Conservation (phyloP, 1,140 invertebrate genomes). For the Wasmannia auropunctata region DNA sequence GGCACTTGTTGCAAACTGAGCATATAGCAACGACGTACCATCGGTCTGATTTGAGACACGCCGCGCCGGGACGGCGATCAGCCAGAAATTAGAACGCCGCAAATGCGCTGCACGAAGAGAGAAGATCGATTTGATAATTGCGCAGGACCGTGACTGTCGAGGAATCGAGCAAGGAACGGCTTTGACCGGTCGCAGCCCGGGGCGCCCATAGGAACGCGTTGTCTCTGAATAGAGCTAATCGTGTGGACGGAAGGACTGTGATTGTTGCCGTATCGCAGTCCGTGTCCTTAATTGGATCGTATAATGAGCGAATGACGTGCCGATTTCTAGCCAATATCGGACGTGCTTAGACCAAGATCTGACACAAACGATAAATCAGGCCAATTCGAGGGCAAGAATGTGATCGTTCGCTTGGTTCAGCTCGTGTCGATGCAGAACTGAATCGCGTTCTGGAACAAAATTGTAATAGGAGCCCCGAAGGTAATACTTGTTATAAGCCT, state of each 20-base stretch:
- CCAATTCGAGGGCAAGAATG: slow-evolving; percentile 68
- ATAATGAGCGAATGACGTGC: slow-evolving; percentile 80
- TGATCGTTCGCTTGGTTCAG: slow-evolving; percentile 38
- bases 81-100: slow-evolving; percentile 37
- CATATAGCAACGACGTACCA: background rate
- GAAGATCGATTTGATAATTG: slow-evolving; percentile 74
- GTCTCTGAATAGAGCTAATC: slow-evolving; percentile 84
- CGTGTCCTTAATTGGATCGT: slow-evolving; percentile 82
- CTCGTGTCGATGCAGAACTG: slow-evolving; percentile 25
- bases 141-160: slow-evolving; percentile 80
- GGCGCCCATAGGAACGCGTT: slow-evolving; percentile 82
- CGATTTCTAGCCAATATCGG: slow-evolving; percentile 77
- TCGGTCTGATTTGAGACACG: background rate
- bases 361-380: slow-evolving; percentile 80
- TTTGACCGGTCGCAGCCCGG: slow-evolving; percentile 74
- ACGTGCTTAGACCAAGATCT: slow-evolving; percentile 83
- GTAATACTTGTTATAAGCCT: background rate
- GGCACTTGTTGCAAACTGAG: background rate
- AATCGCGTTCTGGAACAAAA: slow-evolving; percentile 21
- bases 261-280: slow-evolving; percentile 80
- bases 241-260: slow-evolving; percentile 74
- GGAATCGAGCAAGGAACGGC: slow-evolving; percentile 78
- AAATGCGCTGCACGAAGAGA: slow-evolving; percentile 42
- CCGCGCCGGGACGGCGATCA: background rate
- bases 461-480: background rate